Evolutionary conservation across 2,888 invertebrate species (phyloP), one percentile per base, ranked within the genome.

Genomic region (Pilophorus perplexus): DNA sequence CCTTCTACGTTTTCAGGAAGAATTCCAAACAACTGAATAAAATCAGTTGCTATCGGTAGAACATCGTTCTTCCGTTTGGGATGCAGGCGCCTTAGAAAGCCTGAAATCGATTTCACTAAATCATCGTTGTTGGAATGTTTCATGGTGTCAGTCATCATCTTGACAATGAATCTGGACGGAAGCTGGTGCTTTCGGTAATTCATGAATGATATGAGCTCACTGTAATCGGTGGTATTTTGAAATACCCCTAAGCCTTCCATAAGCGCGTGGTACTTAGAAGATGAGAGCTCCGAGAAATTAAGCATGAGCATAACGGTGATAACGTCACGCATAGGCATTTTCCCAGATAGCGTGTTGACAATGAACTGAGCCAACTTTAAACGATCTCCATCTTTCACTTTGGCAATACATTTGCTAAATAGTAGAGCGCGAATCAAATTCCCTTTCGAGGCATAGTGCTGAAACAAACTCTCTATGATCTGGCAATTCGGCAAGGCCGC

Each of bases 351-450:
- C n/a, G 18, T 3, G 12, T 37, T 37, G 1, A 40, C 40, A 23
- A 57, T 27, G 23, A 3, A 38, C n/a, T 57, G 40, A 16, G 40
- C 25, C 16, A 57, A 57, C 12, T n/a, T 25, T 37, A 38, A 37
- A 3, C n/a, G 20, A 1, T 57, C 22, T 14, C 40, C 1, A 23
- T 5, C 10, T n/a, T 16, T 40, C 10, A 57, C n/a, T 22, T 57
- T 57, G 18, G 22, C 6, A 38, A 57, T 8, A 23, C 57, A 57
- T 22, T 57, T 57, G 10, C 40, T 40, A 16, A 57, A n/a, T 20
- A 40, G 40, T 14, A 57, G 57, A 14, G 40, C 40, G 8, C 14
- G 38, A 20, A 14, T 22, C 22, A 14, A n/a, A 28, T 54, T 37
- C 5, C n/a, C 20, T 6, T 6, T 22, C 14, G 5, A 10, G n/a